phyloP scores from a whole-genome alignment of 2,113 vertebrate species.

The Excalfactoria chinensis region DNA sequence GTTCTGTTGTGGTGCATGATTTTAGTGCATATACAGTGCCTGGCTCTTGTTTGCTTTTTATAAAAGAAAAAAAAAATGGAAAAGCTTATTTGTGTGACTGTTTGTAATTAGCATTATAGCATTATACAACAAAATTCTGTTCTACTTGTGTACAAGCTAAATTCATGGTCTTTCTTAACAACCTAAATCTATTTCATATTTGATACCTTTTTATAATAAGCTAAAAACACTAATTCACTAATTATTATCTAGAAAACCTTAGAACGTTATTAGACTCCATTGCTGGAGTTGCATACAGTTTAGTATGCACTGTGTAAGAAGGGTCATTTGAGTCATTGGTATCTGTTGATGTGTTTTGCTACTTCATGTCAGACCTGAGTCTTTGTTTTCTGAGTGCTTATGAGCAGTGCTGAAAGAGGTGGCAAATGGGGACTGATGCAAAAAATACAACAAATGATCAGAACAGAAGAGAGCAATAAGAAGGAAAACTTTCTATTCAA shows the following conservation, averaged over 20 bases:
- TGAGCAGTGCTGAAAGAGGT: background rate
- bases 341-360: background rate
- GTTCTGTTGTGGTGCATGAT: background rate
- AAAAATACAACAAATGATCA: background rate
- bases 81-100: background rate
- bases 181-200: background rate
- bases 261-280: background rate
- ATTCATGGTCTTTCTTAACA: background rate
- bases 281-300: background rate
- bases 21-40: background rate
- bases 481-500: background rate
- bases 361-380: background rate
- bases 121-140: background rate
- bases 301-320: background rate
- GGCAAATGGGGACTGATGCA: background rate
- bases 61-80: background rate
- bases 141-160: background rate
- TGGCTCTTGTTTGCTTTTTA: background rate
- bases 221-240: background rate
- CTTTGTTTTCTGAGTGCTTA: background rate
- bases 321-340: background rate
- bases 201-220: background rate
- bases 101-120: background rate
- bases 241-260: constrained; percentile 1
- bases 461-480: background rate